These are phyloP conservation scores for Lepidurus packardi DNA, from an alignment of 1,140 invertebrate species.

Conservation along the genomic window DNA sequence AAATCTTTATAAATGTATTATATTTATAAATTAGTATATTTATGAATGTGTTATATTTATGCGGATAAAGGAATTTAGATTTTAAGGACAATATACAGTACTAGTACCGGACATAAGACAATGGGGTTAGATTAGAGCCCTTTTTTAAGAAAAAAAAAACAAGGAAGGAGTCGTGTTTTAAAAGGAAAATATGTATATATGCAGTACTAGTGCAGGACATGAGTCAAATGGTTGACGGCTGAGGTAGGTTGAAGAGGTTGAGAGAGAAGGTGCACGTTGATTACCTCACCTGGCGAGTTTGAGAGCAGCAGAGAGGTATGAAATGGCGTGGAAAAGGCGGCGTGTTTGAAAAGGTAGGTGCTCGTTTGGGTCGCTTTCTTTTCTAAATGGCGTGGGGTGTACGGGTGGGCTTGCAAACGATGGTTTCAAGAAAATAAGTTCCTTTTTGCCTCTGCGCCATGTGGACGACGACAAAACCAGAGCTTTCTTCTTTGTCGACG, in stretches of 20 bases:
- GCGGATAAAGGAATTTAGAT: no score
- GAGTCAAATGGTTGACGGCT: neutral
- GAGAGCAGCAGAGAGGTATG: no score
- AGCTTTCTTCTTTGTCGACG: neutral
- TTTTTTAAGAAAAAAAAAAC: no score
- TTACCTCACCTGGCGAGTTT: slow-evolving; percentile 14
- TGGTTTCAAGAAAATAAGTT: neutral
- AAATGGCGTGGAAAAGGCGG: slow-evolving; percentile 5
- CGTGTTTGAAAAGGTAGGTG: neutral
- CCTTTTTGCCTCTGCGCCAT: neutral
- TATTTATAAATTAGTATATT: no score
- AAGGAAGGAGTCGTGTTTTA: no score
- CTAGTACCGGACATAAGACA: no score
- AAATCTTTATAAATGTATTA: no score
- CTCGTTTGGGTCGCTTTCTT: slow-evolving; percentile 17
- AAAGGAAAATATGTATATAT: no score
- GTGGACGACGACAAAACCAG: slow-evolving; percentile 10
- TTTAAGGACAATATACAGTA: no score
- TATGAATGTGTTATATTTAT: no score
- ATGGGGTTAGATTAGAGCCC: no score
- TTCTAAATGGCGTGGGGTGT: neutral
- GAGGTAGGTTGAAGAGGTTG: neutral
- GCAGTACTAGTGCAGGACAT: neutral
- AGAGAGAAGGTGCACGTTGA: neutral
- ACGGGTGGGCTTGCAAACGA: slow-evolving; percentile 9